These are phyloP conservation scores for Lonchura striata DNA, from an alignment of 2,113 vertebrate species.

Conservation along the genomic window DNA sequence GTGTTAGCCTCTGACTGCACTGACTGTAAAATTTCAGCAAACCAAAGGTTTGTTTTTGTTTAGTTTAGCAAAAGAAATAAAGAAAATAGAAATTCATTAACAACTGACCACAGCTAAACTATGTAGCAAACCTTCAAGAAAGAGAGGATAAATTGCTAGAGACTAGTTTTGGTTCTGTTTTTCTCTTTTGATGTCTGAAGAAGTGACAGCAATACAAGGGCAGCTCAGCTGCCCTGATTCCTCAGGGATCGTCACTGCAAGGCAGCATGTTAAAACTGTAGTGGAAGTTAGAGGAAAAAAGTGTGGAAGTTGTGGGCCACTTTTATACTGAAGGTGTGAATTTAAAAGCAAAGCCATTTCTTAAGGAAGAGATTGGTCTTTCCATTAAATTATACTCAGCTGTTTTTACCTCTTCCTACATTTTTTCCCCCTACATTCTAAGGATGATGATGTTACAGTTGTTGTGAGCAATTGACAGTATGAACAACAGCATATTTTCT, in stretches of 20 bases:
- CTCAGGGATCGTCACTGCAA: background rate
- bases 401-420: background rate
- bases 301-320: background rate
- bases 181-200: background rate
- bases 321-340: background rate
- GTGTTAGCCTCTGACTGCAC: background rate
- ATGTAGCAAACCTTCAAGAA: background rate
- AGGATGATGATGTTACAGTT: background rate
- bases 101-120: background rate
- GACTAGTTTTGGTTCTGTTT: background rate
- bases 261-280: background rate
- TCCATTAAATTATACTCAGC: background rate
- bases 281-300: background rate
- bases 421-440: background rate
- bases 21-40: background rate
- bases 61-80: background rate
- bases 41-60: background rate
- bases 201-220: background rate
- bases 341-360: background rate
- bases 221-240: background rate
- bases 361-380: background rate
- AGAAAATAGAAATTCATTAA: background rate
- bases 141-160: background rate
- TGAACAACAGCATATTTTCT: background rate
- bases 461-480: background rate